Base-by-base conservation (phyloP, 2,888 invertebrate genomes). In the Keiferia lycopersicella region DNA sequence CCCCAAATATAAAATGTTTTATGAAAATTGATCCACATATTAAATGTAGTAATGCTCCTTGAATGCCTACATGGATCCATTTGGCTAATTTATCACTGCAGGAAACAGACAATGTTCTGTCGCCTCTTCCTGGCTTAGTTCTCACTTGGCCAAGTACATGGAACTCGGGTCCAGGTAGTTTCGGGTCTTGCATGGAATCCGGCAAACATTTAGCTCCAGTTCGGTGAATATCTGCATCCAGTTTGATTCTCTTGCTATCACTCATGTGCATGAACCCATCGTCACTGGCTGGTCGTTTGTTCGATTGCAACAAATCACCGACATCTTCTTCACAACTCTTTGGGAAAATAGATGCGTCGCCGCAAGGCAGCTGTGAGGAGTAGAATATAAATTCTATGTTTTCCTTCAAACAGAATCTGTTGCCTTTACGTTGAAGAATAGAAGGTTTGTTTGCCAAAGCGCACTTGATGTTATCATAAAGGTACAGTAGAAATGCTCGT, bases 81-180 rank as follows among this genome's bases (percentile, higher is more conserved):
- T 95, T 95, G 2, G 97, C 94, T 14, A 99, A 88, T 92, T 99
- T 99, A 86, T 99, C 98, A 83, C 98, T 98, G 83, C 98, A 99
- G 0, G 98, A 98, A 74, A 98, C 94, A 11, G 98, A 98, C 51
- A 96, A 82, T 0, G 98, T 98, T 59, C 95, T 94, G 79, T 97
- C 96, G 0, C 98, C 98, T 76, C 98, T 92, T 0, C 98, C 98
- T 34, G 98, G 98, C 84, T 98, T 98, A 0, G 95, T 97, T 64
- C 98, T 92, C 11, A 97, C 92, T 71, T 93, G 94, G 34, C 96
- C 95, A 14, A 94, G 79, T 57, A 92, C 81, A 78, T 97, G 97
- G 80, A 95, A 95, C 69, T 81, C 78, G 61, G 78, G 76, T 0
- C 96, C 95, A 14, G 91, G 78, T 57, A 83, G 76, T 73, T 88